phyloP scores from a whole-genome alignment of 1,140 invertebrate genomes.

The Scylla paramamosain region DNA sequence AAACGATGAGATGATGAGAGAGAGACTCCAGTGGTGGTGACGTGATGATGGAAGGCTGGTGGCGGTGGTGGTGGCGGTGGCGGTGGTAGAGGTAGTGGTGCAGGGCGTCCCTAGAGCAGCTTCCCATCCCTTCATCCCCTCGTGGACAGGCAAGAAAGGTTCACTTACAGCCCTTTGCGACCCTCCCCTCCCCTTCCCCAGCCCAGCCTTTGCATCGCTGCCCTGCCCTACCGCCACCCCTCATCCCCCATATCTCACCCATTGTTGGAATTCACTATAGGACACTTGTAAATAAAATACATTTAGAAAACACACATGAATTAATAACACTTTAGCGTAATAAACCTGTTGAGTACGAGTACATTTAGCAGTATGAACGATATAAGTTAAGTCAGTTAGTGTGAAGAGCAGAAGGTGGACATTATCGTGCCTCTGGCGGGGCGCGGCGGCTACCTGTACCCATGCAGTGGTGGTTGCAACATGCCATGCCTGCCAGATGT shows the following conservation, averaged over 20 bases:
- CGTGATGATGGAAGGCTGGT: neutral
- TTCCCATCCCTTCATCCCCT: neutral
- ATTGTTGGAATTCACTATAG: neutral
- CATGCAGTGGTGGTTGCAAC: constrained; percentile 63
- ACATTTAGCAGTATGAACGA: neutral
- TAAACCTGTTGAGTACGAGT: too few species aligned
- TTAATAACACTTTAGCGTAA: too few species aligned
- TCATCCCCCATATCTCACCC: constrained; percentile 9
- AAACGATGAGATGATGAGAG: too few species aligned
- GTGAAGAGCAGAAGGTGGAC: neutral
- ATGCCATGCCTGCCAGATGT: constrained; percentile 58
- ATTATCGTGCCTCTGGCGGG: constrained; percentile 58
- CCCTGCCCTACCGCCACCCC: neutral
- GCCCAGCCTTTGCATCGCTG: neutral
- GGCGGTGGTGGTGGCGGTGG: neutral
- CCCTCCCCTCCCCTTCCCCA: neutral
- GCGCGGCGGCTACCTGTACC: constrained; percentile 56
- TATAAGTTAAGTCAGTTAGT: neutral
- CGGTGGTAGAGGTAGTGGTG: neutral
- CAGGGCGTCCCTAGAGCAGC: neutral
- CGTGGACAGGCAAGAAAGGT: neutral
- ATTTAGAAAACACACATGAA: neutral
- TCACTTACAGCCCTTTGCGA: neutral
- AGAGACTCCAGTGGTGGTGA: neutral
- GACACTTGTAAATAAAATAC: neutral